Conservation (phyloP, 2,888 invertebrate species). For the Eutolmus rufibarbis region DNA sequence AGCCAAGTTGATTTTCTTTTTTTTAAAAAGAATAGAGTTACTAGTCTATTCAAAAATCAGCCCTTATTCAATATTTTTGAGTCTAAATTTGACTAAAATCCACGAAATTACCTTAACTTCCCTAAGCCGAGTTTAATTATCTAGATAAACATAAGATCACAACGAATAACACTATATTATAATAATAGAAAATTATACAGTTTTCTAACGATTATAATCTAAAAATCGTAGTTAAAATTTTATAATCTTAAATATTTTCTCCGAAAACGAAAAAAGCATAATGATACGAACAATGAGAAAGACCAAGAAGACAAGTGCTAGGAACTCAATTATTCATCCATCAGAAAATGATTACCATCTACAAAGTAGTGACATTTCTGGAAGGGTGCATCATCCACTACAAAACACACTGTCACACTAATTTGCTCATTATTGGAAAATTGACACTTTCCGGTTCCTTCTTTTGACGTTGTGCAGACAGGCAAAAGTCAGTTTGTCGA, state of each 20-base stretch:
- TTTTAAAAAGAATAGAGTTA: no score
- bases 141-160: no score
- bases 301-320: background rate
- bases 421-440: constrained; percentile 19
- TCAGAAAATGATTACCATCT: background rate
- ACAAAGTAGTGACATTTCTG: background rate
- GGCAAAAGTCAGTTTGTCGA: background rate
- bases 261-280: background rate
- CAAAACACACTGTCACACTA: background rate
- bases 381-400: background rate
- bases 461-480: background rate
- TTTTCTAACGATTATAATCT: background rate
- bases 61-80: no score
- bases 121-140: no score
- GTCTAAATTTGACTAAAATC: no score
- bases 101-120: no score
- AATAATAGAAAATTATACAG: no score
- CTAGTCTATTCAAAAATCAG: no score
- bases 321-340: background rate
- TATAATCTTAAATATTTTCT: background rate
- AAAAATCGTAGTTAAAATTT: background rate
- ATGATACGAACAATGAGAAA: background rate
- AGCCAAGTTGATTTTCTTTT: no score
- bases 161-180: no score
- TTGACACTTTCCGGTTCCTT: constrained; percentile 12